These are phyloP conservation scores for Polypterus bichir DNA, from an alignment of 2,113 vertebrate species.

Conservation along the genomic window DNA sequence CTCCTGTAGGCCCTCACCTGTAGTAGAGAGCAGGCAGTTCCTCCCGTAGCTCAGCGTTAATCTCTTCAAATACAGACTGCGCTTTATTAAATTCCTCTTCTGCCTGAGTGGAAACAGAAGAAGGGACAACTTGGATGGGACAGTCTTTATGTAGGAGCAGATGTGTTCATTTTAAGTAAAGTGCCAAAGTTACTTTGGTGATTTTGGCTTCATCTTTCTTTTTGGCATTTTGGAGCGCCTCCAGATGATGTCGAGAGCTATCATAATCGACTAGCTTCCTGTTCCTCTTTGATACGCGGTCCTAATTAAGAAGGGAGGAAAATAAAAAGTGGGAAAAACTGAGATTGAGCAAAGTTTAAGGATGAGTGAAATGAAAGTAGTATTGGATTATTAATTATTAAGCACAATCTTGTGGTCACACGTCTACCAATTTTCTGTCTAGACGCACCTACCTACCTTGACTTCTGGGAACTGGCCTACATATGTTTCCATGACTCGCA, in stretches of 20 bases:
- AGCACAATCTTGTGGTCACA: no score
- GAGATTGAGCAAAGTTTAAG: background rate
- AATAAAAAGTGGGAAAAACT: background rate
- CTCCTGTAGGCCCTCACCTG: conserved; percentile 45
- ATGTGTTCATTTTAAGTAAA: background rate
- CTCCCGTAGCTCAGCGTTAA: conserved; percentile 73
- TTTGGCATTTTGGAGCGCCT: conserved; percentile 70
- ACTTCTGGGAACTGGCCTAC: conserved; percentile 75
- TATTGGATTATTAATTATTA: no score
- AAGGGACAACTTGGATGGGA: background rate
- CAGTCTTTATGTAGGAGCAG: background rate
- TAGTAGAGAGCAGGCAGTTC: conserved; percentile 69
- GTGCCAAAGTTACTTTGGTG: conserved; percentile 51
- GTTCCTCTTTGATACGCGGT: conserved; percentile 74
- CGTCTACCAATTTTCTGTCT: background rate
- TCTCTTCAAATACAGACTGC: conserved; percentile 66
- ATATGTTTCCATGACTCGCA: conserved; percentile 80
- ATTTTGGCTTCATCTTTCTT: conserved; percentile 83
- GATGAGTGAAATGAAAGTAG: background rate
- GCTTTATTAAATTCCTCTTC: conserved; percentile 70
- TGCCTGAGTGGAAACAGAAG: conserved; percentile 46
- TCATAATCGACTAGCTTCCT: conserved; percentile 88
- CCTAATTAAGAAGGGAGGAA: conserved; percentile 41
- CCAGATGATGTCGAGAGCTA: conserved; percentile 74
- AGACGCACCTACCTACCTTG: conserved; percentile 47